Percentiles rank a stretch among this genome's conserved stretches.
phyloP scores from a whole-genome alignment of 2,113 vertebrate species.

The Camelus dromedarius region DNA sequence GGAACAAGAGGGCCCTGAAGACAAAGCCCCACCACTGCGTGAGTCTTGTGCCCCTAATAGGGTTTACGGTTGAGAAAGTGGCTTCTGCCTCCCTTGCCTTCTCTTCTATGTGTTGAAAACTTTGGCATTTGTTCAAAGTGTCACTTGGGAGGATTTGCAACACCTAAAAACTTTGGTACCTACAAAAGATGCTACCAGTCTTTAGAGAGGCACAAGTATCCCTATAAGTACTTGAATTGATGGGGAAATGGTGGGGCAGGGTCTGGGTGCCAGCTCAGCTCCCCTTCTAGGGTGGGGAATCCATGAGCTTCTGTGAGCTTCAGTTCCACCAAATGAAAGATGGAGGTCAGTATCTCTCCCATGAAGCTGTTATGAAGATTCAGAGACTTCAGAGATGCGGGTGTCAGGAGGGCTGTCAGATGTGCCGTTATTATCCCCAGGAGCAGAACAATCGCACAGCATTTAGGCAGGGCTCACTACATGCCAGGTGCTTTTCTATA shows the following conservation, averaged over 20 bases:
- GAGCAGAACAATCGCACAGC: background rate
- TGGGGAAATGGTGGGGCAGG: background rate
- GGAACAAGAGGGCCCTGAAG: background rate
- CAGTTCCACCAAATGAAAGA: background rate
- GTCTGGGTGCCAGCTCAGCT: background rate
- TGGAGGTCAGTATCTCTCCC: background rate
- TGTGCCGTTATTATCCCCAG: background rate
- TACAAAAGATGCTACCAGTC: background rate
- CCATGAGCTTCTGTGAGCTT: background rate
- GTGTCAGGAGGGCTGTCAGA: background rate
- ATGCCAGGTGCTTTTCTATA: background rate
- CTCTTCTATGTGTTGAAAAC: background rate
- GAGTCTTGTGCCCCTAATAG: background rate
- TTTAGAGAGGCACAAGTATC: background rate
- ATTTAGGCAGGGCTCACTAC: background rate
- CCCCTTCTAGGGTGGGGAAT: too few relatives aligned
- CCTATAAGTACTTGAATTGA: background rate
- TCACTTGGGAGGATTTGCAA: background rate
- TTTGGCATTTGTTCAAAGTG: background rate
- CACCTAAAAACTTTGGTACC: background rate
- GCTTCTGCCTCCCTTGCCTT: background rate
- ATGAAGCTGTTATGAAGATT: fast-evolving
- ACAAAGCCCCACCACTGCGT: background rate
- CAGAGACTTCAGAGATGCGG: background rate
- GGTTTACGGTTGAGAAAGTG: background rate